Evolutionary conservation across 2,888 invertebrate genomes (phyloP).

Genomic region (Sinopyrophorus schimmeli): DNA sequence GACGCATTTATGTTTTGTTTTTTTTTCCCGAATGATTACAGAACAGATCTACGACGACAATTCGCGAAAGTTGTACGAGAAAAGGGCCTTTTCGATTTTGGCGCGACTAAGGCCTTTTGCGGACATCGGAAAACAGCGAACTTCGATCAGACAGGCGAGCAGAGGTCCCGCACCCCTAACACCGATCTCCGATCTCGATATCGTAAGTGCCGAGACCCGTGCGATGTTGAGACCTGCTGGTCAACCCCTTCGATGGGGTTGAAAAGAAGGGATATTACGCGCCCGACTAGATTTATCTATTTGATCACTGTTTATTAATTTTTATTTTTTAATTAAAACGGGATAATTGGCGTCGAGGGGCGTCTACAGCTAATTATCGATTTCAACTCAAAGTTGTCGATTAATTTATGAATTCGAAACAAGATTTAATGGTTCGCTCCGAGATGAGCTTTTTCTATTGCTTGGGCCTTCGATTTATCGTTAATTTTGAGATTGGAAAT

Average conservation of each 20-base stretch:
- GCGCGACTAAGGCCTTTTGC: conserved; percentile 56
- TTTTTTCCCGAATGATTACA: no score
- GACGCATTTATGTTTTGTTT: no score
- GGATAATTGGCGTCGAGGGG: neutral
- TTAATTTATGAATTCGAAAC: no score
- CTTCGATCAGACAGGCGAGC: conserved; percentile 48
- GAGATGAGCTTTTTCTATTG: no score
- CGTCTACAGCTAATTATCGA: no score
- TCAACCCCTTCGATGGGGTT: conserved; percentile 59
- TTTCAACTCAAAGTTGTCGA: no score
- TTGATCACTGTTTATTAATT: conserved; percentile 20
- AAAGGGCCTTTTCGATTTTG: conserved; percentile 55
- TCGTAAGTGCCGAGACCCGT: conserved; percentile 53
- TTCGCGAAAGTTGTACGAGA: conserved; percentile 35
- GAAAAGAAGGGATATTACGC: conserved; percentile 27
- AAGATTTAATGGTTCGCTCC: no score
- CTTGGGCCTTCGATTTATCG: no score
- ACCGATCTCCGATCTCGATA: conserved; percentile 35
- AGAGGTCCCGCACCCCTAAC: conserved; percentile 17
- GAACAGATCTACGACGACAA: conserved; percentile 16
- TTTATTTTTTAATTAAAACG: neutral
- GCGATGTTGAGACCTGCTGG: conserved; percentile 53
- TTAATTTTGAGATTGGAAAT: no score
- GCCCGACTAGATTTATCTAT: conserved; percentile 16
- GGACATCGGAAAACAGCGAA: conserved; percentile 51